Conservation (phyloP, 2,113 vertebrate genomes). For the Charina bottae region DNA sequence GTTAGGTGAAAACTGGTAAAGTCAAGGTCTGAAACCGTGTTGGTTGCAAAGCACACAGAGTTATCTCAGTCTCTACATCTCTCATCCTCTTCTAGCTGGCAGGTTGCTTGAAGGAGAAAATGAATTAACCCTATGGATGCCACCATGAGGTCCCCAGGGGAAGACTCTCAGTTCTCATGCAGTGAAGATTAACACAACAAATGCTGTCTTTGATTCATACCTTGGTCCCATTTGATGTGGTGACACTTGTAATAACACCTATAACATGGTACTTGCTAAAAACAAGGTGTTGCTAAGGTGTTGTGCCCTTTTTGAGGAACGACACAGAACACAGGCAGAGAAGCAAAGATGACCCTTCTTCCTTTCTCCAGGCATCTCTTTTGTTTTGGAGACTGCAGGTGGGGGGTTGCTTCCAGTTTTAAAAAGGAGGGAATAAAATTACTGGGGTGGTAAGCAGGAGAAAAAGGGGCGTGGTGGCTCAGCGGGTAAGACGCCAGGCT, state of each 20-base stretch:
- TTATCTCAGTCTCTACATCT: neutral
- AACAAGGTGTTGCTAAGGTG: no score
- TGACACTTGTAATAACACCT: neutral
- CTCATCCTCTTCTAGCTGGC: neutral
- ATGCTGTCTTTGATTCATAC: neutral
- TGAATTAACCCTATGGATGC: neutral
- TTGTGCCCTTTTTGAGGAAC: neutral
- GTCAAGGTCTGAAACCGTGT: no score
- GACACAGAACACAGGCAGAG: neutral
- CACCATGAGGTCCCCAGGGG: neutral
- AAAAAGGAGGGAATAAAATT: neutral
- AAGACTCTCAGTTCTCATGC: neutral
- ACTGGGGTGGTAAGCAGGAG: neutral
- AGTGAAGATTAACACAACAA: neutral
- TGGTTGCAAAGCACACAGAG: neutral
- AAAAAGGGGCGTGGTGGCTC: no score
- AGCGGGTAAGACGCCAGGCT: no score
- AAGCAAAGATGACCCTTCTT: neutral
- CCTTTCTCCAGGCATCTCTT: neutral
- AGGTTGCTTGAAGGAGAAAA: neutral
- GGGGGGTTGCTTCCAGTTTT: neutral
- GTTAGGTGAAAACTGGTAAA: no score
- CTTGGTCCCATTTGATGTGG: neutral
- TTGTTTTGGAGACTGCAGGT: neutral
- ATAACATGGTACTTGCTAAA: neutral